These are phyloP conservation scores for Gambusia holbrooki DNA, from an alignment of 2,113 vertebrate genomes.

Conservation along the genomic window DNA sequence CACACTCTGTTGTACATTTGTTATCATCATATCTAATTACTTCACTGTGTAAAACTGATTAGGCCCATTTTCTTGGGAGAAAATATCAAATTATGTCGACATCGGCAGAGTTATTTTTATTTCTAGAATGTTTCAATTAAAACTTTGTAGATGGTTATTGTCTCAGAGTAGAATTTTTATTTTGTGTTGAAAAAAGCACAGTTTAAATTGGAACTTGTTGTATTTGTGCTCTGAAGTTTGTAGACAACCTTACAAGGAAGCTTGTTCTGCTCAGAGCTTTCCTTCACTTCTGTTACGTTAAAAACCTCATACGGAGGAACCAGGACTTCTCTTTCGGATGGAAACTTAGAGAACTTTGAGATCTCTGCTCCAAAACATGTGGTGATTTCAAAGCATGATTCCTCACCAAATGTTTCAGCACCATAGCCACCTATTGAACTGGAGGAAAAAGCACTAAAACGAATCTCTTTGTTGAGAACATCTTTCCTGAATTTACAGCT, in stretches of 20 bases:
- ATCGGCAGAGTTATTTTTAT: too few species aligned
- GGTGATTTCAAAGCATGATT: slow-evolving; percentile 45
- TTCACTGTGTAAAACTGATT: too few species aligned
- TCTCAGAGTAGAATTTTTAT: too few species aligned
- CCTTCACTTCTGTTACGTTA: slow-evolving; percentile 34
- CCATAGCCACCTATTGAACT: slow-evolving; percentile 15
- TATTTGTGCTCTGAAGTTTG: slow-evolving; percentile 16
- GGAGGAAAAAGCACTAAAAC: slow-evolving; percentile 54
- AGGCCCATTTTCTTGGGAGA: too few species aligned
- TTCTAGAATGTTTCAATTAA: too few species aligned
- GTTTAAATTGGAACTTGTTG: slow-evolving; percentile 28
- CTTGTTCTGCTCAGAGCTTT: background rate
- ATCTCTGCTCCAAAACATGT: slow-evolving; percentile 45
- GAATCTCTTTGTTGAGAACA: slow-evolving; percentile 29
- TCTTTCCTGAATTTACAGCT: slow-evolving; percentile 27
- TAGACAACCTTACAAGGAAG: slow-evolving; percentile 54
- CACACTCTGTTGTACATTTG: too few species aligned
- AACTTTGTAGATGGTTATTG: too few species aligned
- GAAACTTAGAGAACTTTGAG: slow-evolving; percentile 29
- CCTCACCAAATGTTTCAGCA: slow-evolving; percentile 13
- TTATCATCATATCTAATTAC: too few species aligned
- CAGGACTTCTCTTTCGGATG: slow-evolving; percentile 27
- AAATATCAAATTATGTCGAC: too few species aligned
- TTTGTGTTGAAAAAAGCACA: slow-evolving; percentile 8
- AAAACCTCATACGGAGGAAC: slow-evolving; percentile 59